Conservation (phyloP, 2,888 invertebrate species). For the Parnassius smintheus region DNA sequence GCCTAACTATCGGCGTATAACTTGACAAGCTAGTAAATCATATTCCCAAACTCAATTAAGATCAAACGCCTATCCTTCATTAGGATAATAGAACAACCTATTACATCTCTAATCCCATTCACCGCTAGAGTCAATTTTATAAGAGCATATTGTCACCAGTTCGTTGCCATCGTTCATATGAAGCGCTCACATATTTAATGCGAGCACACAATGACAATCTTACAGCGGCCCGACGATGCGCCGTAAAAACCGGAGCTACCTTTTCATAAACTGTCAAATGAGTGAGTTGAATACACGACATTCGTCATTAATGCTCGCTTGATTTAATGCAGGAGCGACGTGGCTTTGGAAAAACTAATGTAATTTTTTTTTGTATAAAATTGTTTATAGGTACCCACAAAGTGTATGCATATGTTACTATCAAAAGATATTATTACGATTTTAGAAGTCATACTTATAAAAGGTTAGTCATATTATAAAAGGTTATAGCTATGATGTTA, state of each 20-base stretch:
- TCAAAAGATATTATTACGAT: too few relatives aligned
- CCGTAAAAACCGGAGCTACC: conserved; percentile 58
- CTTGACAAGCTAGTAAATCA: conserved; percentile 69
- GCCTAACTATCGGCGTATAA: conserved; percentile 39
- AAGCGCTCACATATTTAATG: conserved; percentile 65
- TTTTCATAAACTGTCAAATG: conserved; percentile 62
- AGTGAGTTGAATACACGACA: conserved; percentile 68
- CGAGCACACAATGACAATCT: conserved; percentile 49
- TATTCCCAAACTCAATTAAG: conserved; percentile 61
- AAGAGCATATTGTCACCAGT: conserved; percentile 62
- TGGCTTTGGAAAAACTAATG: background rate
- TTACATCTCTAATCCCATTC: conserved; percentile 73
- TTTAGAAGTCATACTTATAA: too few relatives aligned
- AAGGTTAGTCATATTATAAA: too few relatives aligned
- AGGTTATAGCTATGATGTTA: too few relatives aligned
- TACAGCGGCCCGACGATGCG: conserved; percentile 50
- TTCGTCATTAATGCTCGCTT: conserved; percentile 64
- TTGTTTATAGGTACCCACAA: too few relatives aligned
- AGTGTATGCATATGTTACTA: too few relatives aligned
- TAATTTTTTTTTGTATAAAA: too few relatives aligned
- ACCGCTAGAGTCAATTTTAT: conserved; percentile 70
- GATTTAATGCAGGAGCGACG: conserved; percentile 54
- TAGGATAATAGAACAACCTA: conserved; percentile 54
- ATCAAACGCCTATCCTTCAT: conserved; percentile 67
- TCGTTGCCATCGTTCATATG: conserved; percentile 68